A percentile compares a stretch with the other conserved stretches of the same genome.
phyloP scores from a whole-genome alignment of 1,140 invertebrate genomes.

The Choristoneura fumiferana region DNA sequence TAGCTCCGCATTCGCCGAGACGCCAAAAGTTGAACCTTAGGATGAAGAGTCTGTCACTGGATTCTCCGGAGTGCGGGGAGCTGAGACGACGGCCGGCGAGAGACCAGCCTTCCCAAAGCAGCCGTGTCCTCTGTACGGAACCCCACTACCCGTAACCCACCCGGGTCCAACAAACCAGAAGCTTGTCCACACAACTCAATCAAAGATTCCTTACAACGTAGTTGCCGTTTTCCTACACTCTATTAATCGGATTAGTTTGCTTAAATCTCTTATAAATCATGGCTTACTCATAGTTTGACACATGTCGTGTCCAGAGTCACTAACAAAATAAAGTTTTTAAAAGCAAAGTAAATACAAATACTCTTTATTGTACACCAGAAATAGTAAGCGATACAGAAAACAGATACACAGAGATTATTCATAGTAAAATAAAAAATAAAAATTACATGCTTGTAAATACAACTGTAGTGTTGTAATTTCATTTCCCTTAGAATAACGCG shows the following conservation, averaged over 20 bases:
- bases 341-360: too few relatives aligned
- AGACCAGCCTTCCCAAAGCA: conserved; percentile 65
- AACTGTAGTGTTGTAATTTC: too few relatives aligned
- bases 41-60: conserved; percentile 98
- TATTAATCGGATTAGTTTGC: neutral
- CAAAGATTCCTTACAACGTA: conserved; percentile 1
- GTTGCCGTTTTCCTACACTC: neutral
- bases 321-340: too few relatives aligned
- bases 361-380: too few relatives aligned
- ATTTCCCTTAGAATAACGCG: too few relatives aligned
- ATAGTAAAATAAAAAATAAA: too few relatives aligned
- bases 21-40: conserved; percentile 96
- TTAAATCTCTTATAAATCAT: too few relatives aligned
- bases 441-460: too few relatives aligned
- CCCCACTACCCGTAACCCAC: conserved; percentile 39
- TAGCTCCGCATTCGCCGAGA: conserved; percentile 97
- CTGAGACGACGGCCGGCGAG: conserved; percentile 83
- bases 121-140: conserved; percentile 71
- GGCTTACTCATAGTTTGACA: too few relatives aligned
- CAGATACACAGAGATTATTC: too few relatives aligned
- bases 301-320: too few relatives aligned
- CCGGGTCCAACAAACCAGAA: conserved; percentile 58
- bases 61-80: conserved; percentile 95
- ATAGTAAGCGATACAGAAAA: too few relatives aligned
- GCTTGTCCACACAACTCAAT: conserved; percentile 7